Evolutionary conservation across 30 jellyfish, hydroid and myxozoan species (phyloP).

Genomic region (Turritopsis rubra): DNA sequence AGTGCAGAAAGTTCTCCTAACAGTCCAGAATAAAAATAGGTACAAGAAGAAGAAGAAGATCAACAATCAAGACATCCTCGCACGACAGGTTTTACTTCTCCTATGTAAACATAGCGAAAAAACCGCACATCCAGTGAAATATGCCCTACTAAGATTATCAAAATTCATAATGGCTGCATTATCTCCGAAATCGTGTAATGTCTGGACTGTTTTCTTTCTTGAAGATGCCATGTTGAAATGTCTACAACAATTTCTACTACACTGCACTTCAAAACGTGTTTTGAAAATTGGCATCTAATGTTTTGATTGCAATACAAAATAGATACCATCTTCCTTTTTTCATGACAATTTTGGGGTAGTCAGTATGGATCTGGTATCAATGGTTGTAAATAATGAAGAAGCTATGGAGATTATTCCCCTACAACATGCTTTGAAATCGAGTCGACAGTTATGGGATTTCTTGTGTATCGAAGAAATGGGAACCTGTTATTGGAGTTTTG

Average conservation of each 20-base stretch:
- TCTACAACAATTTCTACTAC: constrained; percentile 28
- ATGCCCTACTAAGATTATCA: too few species aligned
- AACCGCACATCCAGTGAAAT: too few species aligned
- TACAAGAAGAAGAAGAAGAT: too few species aligned
- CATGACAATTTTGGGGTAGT: not conserved
- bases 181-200: too few species aligned
- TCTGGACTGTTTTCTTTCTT: constrained; percentile 24
- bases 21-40: too few species aligned
- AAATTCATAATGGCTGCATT: too few species aligned
- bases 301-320: not conserved
- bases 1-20: too few species aligned
- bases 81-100: too few species aligned
- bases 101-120: too few species aligned
- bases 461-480: not conserved
- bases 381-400: constrained; percentile 8
- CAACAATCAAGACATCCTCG: too few species aligned
- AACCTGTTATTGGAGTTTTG: not conserved
- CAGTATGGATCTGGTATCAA: constrained; percentile 3
- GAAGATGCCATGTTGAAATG: constrained; percentile 16
- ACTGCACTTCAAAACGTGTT: constrained; percentile 22
- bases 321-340: not conserved
- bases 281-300: not conserved
- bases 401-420: not conserved
- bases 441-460: not conserved
- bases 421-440: not conserved